phyloP scores from a whole-genome alignment of 2,888 invertebrate species.

The Hirtodrosophila confusa region DNA sequence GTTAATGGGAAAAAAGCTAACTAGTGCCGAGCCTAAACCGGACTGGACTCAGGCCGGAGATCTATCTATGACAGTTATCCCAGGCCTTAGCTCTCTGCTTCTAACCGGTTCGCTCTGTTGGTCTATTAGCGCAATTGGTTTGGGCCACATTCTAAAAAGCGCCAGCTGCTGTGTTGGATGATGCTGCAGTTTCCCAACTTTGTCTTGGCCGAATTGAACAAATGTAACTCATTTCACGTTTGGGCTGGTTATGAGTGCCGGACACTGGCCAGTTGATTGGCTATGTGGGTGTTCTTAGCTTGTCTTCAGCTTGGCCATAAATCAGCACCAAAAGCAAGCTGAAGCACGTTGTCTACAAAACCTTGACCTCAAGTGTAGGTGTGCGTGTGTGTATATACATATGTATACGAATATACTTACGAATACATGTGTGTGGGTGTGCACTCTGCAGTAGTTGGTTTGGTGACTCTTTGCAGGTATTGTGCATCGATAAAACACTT shows the following conservation, averaged over 20 bases:
- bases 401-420: conserved; percentile 3
- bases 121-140: conserved; percentile 69
- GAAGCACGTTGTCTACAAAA: conserved; percentile 39
- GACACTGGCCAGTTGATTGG: conserved; percentile 13
- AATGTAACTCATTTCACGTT: conserved; percentile 35
- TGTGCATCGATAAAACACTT: not conserved
- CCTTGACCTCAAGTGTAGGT: conserved; percentile 46
- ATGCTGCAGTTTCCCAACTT: conserved; percentile 46
- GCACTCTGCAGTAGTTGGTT: too few species aligned
- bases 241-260: conserved; percentile 19
- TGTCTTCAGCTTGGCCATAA: conserved; percentile 31
- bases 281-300: conserved; percentile 44
- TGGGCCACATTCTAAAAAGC: conserved; percentile 61
- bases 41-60: conserved; percentile 8
- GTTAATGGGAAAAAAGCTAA: too few species aligned
- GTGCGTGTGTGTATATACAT: not conserved
- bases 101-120: conserved; percentile 40
- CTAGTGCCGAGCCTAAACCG: conserved; percentile 2
- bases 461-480: too few species aligned
- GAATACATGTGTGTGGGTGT: too few species aligned
- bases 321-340: conserved; percentile 34
- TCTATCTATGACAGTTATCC: conserved; percentile 41
- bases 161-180: conserved; percentile 24
- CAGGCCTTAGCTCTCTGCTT: conserved; percentile 1
- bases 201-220: conserved; percentile 30